phyloP scores from a whole-genome alignment of 1,140 invertebrate genomes.

The Cephus cinctus region DNA sequence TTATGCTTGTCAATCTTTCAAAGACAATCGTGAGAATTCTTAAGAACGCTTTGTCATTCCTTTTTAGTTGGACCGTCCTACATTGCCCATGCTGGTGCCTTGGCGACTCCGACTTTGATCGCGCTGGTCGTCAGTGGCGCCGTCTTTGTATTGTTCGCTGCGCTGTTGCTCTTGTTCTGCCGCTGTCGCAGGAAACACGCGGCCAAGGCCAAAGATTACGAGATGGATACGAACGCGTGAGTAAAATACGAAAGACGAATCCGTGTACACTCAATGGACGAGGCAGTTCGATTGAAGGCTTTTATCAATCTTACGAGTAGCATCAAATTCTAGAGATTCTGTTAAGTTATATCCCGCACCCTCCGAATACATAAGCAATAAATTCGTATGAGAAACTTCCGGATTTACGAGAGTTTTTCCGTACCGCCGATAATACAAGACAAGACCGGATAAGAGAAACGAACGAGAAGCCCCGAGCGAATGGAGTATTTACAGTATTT shows the following conservation, averaged over 20 bases:
- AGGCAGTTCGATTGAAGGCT: background rate
- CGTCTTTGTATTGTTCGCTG: constrained; percentile 75
- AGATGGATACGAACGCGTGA: constrained; percentile 77
- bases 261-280: background rate
- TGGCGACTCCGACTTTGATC: constrained; percentile 76
- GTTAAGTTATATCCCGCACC: no score
- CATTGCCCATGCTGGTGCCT: constrained; percentile 72
- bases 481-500: no score
- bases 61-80: constrained; percentile 73
- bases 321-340: no score
- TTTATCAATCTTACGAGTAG: background rate
- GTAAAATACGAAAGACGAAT: no score
- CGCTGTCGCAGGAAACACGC: constrained; percentile 80
- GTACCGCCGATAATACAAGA: no score
- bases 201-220: constrained; percentile 86
- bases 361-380: no score
- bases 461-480: no score
- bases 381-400: no score
- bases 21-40: background rate
- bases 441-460: no score
- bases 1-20: constrained; percentile 13
- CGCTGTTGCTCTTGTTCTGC: constrained; percentile 79
- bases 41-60: constrained; percentile 1
- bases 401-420: no score
- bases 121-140: constrained; percentile 80